Evolutionary conservation across 2,113 vertebrate genomes (phyloP).

Genomic region (Tyrannus savana): DNA sequence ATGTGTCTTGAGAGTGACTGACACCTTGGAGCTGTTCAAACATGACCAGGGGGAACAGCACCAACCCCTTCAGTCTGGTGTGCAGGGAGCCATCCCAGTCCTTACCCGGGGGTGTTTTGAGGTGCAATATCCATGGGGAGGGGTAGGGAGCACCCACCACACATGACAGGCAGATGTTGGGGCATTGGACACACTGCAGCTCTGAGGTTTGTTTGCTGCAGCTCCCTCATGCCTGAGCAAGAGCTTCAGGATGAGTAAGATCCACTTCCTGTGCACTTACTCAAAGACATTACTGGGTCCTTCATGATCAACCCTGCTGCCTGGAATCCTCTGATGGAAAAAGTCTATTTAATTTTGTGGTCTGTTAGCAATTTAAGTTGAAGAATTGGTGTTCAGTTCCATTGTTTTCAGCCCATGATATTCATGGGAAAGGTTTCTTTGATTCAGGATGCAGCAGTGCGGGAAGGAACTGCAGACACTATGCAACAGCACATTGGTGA

Average conservation of each 20-base stretch:
- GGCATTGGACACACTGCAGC: accelerated
- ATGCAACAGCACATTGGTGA: neutral
- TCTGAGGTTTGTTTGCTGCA: neutral
- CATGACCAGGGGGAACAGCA: accelerated
- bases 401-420: constrained; percentile 35
- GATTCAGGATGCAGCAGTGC: neutral
- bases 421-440: constrained; percentile 20
- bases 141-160: neutral
- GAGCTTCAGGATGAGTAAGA: neutral
- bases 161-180: accelerated
- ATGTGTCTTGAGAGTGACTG: accelerated
- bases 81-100: neutral
- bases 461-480: neutral
- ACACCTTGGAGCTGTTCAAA: neutral
- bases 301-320: neutral
- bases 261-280: neutral
- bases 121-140: accelerated
- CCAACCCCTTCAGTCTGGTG: neutral
- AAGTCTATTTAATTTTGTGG: constrained; percentile 15
- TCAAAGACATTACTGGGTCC: neutral
- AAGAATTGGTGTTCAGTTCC: constrained; percentile 16
- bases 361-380: constrained; percentile 53
- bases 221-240: neutral
- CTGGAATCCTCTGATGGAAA: constrained; percentile 16
- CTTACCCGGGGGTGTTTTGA: neutral